Conservation (phyloP, 2,797 vertebrate genomes). For the Lagodon rhomboides region DNA sequence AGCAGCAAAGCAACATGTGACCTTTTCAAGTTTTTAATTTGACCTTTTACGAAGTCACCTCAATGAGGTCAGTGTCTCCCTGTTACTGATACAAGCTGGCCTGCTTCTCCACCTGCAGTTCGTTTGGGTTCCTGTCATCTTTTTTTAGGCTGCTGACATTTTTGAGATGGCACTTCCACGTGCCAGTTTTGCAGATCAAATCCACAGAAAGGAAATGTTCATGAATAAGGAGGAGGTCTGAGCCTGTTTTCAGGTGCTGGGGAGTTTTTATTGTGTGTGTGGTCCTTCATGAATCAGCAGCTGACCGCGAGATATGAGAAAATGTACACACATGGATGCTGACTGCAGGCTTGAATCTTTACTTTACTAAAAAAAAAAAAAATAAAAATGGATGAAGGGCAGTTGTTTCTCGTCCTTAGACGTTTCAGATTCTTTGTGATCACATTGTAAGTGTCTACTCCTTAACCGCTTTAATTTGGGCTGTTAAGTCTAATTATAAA, state of each 20-base stretch:
- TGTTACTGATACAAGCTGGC: constrained; percentile 10
- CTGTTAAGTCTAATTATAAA: constrained; percentile 9
- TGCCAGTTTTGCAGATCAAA: background rate
- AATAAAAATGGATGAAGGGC: rapidly evolving
- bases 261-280: constrained; percentile 4
- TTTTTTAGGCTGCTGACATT: background rate
- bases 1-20: constrained; percentile 4
- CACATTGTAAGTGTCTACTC: background rate
- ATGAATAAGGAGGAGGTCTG: background rate
- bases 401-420: background rate
- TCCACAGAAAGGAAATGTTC: background rate
- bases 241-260: constrained; percentile 7
- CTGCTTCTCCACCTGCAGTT: background rate
- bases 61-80: background rate
- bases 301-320: background rate
- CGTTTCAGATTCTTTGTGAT: background rate
- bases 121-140: constrained; percentile 3
- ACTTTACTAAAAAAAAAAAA: constrained; percentile 12
- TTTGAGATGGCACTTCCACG: no score
- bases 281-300: background rate
- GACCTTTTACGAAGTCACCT: constrained; percentile 39
- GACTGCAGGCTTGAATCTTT: constrained; percentile 4
- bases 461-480: constrained; percentile 11
- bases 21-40: constrained; percentile 40
- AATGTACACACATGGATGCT: background rate